phyloP scores from a whole-genome alignment of 2,888 invertebrate species.

The Sepiola atlantica region DNA sequence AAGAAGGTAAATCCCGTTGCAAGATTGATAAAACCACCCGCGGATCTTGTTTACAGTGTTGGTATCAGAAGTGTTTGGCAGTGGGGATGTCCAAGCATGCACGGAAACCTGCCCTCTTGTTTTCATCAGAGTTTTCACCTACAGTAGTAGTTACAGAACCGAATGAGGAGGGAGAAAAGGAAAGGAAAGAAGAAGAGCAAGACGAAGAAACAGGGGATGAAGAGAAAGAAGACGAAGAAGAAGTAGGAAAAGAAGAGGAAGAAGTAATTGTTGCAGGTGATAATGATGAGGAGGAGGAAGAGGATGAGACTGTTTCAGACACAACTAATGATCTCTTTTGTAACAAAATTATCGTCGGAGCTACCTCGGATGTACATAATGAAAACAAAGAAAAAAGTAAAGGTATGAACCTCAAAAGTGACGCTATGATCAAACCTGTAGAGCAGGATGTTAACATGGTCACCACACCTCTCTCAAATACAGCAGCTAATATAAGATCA shows the following conservation, averaged over 20 bases:
- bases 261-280: too few relatives aligned
- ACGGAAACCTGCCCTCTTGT: background rate
- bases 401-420: background rate
- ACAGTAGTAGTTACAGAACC: background rate
- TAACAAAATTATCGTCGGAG: background rate
- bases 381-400: background rate
- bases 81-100: constrained; percentile 72
- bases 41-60: constrained; percentile 71
- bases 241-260: background rate
- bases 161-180: too few relatives aligned
- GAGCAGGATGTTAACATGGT: background rate
- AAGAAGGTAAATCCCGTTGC: constrained; percentile 60
- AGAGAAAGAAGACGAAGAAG: background rate
- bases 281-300: background rate
- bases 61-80: constrained; percentile 70
- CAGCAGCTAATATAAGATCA: background rate
- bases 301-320: background rate
- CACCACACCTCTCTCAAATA: background rate
- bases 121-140: background rate
- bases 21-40: constrained; percentile 71
- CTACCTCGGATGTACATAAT: background rate
- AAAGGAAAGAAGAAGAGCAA: background rate
- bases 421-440: background rate
- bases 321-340: background rate
- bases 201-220: background rate